Base-by-base conservation (phyloP, 2,113 vertebrate species). In the Vanacampus margaritifer region DNA sequence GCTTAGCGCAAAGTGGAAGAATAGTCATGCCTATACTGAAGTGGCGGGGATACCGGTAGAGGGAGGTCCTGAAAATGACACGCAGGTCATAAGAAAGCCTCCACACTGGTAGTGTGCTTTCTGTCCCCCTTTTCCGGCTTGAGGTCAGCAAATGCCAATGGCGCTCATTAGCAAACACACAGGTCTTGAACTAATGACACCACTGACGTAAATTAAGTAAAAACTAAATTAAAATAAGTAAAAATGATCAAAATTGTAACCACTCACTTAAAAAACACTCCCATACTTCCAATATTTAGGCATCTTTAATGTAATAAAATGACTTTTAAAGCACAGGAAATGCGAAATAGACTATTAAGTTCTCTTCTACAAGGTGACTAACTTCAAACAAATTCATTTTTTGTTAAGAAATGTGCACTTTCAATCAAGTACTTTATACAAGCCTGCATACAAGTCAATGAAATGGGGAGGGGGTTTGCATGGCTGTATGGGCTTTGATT, bases 361-460 rank as follows among this genome's bases (percentile, higher is more conserved):
- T 57, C 32, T 28, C 32, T 51, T 23, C 21, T 11, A 10, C 48
- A 57, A 57, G 26, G 14, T 57, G 51, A 54, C 12, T 11, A 26
- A 54, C 11, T 26, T 19, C 7, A 6, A 46, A 1, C 23, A 54
- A 24, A 54, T 8, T 54, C 6, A 24, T 57, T 57, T 51, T 57
- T 26, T 32, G 54, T 8, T 57, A 17, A 57, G 6, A 32, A 3
- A 32, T 2, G 9, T 57, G 16, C 32, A 57, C 23, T 26, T 26
- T 54, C 5, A 23, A 54, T 11, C 4, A 13, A 26, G 23, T 13
- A 54, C 51, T 54, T 17, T 19, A 32, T 32, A 32, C 16, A 32
- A 62, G n/a, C 24, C 37, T 43, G 39, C 37, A 62, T 62, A 14
- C 59, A 62, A 41, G 37, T 62, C 60, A 24, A 43, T 14, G 36